A percentile compares a stretch with the other conserved stretches of the same genome.
These are phyloP conservation scores for Nycticryphes semicollaris DNA, from an alignment of 2,113 vertebrate species.

Conservation along the genomic window DNA sequence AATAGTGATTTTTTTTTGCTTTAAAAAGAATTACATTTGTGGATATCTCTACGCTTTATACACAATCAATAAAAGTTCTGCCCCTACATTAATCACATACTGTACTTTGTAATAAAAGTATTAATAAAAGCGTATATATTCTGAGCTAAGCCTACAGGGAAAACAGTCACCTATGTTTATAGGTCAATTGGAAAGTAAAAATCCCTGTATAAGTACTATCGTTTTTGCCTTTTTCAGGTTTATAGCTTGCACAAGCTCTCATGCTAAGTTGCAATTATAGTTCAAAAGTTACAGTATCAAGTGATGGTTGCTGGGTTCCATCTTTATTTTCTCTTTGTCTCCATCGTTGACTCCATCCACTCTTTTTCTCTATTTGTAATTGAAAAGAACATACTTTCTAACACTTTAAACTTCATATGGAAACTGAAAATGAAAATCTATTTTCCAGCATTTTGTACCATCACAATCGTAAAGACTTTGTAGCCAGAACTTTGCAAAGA, in stretches of 20 bases:
- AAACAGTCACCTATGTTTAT: background rate
- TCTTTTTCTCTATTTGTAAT: background rate
- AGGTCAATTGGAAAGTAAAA: background rate
- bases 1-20: background rate
- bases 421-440: constrained; percentile 54
- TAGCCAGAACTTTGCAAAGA: constrained; percentile 8
- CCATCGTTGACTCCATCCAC: background rate
- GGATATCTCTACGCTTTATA: background rate
- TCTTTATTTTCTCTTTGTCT: background rate
- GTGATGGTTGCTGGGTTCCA: background rate
- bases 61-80: background rate
- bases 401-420: background rate
- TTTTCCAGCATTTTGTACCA: constrained; percentile 31
- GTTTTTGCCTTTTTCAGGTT: background rate
- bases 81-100: background rate
- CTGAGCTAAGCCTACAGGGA: constrained; percentile 11
- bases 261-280: background rate
- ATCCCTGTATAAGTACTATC: background rate
- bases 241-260: background rate
- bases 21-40: background rate
- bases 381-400: constrained; percentile 14
- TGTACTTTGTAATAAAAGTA: background rate
- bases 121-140: constrained; percentile 19
- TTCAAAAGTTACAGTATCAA: background rate
- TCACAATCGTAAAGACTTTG: background rate